Conservation (phyloP, 2,113 vertebrate species). For the Tragelaphus scriptus region DNA sequence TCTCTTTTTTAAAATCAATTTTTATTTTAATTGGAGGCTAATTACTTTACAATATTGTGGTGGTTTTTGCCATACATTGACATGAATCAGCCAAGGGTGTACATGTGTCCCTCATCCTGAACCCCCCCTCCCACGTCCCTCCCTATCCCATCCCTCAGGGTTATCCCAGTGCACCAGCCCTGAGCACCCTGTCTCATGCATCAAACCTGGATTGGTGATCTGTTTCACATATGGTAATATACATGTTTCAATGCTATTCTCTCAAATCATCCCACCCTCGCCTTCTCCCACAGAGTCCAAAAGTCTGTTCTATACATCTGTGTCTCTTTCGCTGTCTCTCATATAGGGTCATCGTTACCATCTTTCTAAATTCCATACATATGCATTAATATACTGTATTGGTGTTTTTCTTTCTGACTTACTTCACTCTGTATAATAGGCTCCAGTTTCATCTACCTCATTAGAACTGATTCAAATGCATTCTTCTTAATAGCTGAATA, state of each 20-base stretch:
- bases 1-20: background rate
- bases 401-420: background rate
- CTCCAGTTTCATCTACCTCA: background rate
- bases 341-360: background rate
- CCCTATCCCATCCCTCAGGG: background rate
- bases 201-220: accelerated
- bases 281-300: background rate
- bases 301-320: background rate
- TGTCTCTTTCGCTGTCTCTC: background rate
- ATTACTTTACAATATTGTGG: background rate
- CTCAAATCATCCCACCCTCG: background rate
- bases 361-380: background rate
- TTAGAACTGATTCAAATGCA: background rate
- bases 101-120: background rate
- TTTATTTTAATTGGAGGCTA: background rate
- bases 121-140: background rate
- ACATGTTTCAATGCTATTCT: background rate
- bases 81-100: background rate
- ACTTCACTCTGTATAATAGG: background rate
- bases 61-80: background rate
- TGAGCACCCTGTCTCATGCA: accelerated
- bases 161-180: background rate
- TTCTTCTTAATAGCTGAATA: background rate
- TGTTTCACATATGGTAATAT: background rate
- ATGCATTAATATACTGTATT: background rate